Conservation (phyloP, 2,888 invertebrate genomes). For the Asteroscopus sphinx region DNA sequence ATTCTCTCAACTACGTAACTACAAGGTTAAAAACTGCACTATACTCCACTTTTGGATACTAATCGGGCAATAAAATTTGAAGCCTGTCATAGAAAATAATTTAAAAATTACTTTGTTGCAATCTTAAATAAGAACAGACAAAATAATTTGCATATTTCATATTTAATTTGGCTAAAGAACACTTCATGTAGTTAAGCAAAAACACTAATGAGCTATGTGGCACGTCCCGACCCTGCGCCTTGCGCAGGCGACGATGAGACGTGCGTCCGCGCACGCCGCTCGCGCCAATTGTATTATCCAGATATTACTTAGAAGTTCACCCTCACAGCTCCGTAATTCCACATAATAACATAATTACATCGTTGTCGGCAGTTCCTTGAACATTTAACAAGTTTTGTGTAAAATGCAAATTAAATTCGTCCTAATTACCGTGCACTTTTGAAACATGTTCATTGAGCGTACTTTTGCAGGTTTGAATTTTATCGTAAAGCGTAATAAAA, state of each 20-base stretch:
- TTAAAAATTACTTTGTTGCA: no score
- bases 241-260: conserved; percentile 41
- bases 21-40: no score
- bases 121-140: neutral
- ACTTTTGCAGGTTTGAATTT: conserved; percentile 21
- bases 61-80: no score
- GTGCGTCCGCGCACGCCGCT: conserved; percentile 40
- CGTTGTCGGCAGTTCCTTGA: conserved; percentile 41
- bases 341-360: conserved; percentile 69
- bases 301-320: conserved; percentile 54
- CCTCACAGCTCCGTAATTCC: conserved; percentile 56
- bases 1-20: no score
- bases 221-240: conserved; percentile 34
- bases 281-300: conserved; percentile 39
- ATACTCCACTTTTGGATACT: no score
- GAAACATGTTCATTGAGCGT: conserved; percentile 27
- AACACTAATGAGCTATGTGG: conserved; percentile 46
- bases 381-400: conserved; percentile 57
- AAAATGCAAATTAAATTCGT: conserved; percentile 64
- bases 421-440: conserved; percentile 39
- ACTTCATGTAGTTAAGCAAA: conserved; percentile 41
- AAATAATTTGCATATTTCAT: conserved; percentile 47
- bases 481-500: conserved; percentile 11
- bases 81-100: no score
- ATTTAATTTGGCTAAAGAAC: conserved; percentile 34